Evolutionary conservation across 2,113 vertebrate genomes (phyloP).

Genomic region (Poicephalus gulielmi): DNA sequence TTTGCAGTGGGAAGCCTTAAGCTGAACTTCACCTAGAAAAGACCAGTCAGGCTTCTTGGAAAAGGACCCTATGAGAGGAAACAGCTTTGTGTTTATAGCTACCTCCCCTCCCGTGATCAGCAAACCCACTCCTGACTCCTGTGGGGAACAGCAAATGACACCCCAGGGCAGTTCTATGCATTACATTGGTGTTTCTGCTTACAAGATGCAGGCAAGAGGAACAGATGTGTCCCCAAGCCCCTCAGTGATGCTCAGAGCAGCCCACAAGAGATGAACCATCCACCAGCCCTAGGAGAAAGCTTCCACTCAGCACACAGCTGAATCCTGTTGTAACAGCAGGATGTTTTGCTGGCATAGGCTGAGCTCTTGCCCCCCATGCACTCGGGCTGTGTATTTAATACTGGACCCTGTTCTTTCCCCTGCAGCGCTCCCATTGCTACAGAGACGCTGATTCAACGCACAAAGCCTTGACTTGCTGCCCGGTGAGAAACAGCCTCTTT

Average conservation of each 20-base stretch:
- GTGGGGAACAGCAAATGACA: neutral
- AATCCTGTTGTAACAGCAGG: neutral
- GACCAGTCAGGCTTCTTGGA: neutral
- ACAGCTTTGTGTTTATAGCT: neutral
- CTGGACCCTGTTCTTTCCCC: neutral
- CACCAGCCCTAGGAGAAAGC: neutral
- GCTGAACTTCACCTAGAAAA: neutral
- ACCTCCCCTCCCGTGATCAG: neutral
- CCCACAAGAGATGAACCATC: accelerated
- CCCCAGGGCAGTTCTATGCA: neutral
- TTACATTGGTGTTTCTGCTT: neutral
- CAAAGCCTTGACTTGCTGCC: neutral
- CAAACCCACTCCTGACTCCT: neutral
- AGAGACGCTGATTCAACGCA: neutral
- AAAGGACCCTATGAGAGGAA: neutral
- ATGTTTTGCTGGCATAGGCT: neutral
- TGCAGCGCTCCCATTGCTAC: neutral
- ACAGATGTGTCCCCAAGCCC: neutral
- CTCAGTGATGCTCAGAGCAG: neutral
- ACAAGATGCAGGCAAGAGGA: neutral
- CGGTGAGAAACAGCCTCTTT: neutral
- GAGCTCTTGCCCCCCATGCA: accelerated
- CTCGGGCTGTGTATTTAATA: neutral
- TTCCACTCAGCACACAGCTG: neutral
- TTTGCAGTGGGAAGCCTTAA: neutral